A percentile compares a stretch with the other conserved stretches of the same genome.
These are phyloP conservation scores for Apantesis nais DNA, from an alignment of 2,888 invertebrate genomes.

Conservation along the genomic window DNA sequence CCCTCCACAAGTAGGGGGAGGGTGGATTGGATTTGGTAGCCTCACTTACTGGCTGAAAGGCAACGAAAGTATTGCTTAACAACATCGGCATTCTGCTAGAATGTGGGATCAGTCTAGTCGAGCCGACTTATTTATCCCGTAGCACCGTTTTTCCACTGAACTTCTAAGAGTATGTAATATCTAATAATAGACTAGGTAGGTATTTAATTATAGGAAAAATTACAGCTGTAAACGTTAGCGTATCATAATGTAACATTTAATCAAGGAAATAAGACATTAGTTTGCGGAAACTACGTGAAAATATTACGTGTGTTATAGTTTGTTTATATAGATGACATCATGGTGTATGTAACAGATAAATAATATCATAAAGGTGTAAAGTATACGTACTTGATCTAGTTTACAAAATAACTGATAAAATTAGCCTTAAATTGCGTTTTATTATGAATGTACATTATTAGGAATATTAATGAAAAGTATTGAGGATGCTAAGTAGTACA, in stretches of 20 bases:
- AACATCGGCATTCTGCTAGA: too few relatives aligned
- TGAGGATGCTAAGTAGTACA: background rate
- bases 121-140: too few relatives aligned
- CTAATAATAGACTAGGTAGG: too few relatives aligned
- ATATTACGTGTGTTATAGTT: background rate
- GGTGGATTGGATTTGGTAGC: too few relatives aligned
- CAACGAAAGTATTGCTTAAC: too few relatives aligned
- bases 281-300: background rate
- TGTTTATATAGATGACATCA: background rate
- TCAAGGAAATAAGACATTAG: background rate
- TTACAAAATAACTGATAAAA: background rate
- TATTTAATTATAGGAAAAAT: too few relatives aligned
- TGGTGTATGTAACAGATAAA: background rate
- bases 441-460: background rate
- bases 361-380: background rate
- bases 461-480: background rate
- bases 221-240: too few relatives aligned
- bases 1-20: too few relatives aligned
- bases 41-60: too few relatives aligned
- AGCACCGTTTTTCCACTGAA: too few relatives aligned
- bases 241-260: background rate
- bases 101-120: too few relatives aligned
- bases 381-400: background rate
- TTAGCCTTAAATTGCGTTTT: background rate
- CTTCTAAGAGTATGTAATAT: too few relatives aligned